A percentile compares a stretch with the other conserved stretches of the same genome.
Evolutionary conservation across 1,140 invertebrate species (phyloP).

Genomic region (Tetragnatha versicolor): DNA sequence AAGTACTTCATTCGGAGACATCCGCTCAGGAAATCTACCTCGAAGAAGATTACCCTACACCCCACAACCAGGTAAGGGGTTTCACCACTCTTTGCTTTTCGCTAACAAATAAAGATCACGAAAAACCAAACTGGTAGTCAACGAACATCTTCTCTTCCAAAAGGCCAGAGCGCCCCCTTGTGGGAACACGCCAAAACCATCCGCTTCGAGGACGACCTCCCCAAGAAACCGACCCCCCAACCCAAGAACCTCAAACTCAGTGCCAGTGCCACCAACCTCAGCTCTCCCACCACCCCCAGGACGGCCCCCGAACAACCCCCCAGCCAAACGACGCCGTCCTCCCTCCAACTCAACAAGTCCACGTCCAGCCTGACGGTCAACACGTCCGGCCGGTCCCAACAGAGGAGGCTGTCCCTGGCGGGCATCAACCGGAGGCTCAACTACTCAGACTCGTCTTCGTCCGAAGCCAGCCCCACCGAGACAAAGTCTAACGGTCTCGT

Average conservation of each 20-base stretch:
- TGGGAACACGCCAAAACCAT: slow-evolving; percentile 51
- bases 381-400: background rate
- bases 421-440: slow-evolving; percentile 30
- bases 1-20: slow-evolving; percentile 50
- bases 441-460: slow-evolving; percentile 51
- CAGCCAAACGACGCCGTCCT: background rate
- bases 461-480: slow-evolving; percentile 47
- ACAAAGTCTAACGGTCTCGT: slow-evolving; percentile 18
- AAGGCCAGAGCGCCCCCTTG: slow-evolving; percentile 40
- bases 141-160: background rate
- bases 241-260: slow-evolving; percentile 16
- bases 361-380: slow-evolving; percentile 29
- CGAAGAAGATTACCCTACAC: slow-evolving; percentile 43
- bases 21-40: slow-evolving; percentile 12
- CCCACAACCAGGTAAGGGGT: slow-evolving; percentile 35
- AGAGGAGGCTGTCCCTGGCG: slow-evolving; percentile 24
- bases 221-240: background rate
- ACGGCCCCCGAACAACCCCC: background rate
- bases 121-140: background rate
- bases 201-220: slow-evolving; percentile 26
- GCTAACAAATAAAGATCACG: no score
- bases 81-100: background rate
- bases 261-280: slow-evolving; percentile 22
- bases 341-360: slow-evolving; percentile 42
- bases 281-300: background rate